Percentiles rank a stretch among this genome's conserved stretches.
Conservation (phyloP, 2,797 vertebrate species). For the Catostomus latipinnis region DNA sequence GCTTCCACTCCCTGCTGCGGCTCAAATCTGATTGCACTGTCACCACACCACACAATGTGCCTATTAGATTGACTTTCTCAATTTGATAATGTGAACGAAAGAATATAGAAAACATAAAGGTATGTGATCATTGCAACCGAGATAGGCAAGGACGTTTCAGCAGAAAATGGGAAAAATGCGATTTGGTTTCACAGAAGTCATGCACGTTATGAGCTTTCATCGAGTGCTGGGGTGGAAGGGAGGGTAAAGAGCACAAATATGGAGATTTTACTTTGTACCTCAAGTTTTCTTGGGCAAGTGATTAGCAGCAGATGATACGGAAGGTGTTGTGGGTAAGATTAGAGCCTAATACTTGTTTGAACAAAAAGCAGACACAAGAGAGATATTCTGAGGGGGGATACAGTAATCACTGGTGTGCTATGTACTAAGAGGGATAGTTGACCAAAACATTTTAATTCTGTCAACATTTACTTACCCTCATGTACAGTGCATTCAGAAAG, state of each 20-base stretch:
- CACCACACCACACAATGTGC: conserved; percentile 43
- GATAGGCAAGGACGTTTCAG: conserved; percentile 16
- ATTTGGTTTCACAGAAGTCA: neutral
- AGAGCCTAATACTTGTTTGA: conserved; percentile 31
- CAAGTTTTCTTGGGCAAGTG: conserved; percentile 17
- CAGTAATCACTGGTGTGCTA: too few species aligned
- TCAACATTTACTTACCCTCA: too few species aligned
- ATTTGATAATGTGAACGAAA: conserved; percentile 59
- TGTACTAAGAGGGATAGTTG: too few species aligned
- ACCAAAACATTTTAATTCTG: too few species aligned
- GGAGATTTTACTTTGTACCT: neutral
- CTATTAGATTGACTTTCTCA: conserved; percentile 60
- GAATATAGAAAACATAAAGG: conserved; percentile 48
- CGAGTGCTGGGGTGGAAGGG: neutral
- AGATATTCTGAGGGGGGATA: conserved; percentile 1
- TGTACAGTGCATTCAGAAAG: too few species aligned
- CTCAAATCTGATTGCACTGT: conserved; percentile 58
- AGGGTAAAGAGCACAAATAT: conserved; percentile 2
- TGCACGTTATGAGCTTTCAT: conserved; percentile 16
- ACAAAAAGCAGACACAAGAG: conserved; percentile 14
- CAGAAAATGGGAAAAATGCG: conserved; percentile 20
- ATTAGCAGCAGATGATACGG: conserved; percentile 42
- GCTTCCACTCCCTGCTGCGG: conserved; percentile 35
- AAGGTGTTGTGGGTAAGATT: conserved; percentile 12
- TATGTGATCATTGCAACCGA: neutral